phyloP scores from a whole-genome alignment of 1,140 invertebrate genomes.

The Monochamus saltuarius region DNA sequence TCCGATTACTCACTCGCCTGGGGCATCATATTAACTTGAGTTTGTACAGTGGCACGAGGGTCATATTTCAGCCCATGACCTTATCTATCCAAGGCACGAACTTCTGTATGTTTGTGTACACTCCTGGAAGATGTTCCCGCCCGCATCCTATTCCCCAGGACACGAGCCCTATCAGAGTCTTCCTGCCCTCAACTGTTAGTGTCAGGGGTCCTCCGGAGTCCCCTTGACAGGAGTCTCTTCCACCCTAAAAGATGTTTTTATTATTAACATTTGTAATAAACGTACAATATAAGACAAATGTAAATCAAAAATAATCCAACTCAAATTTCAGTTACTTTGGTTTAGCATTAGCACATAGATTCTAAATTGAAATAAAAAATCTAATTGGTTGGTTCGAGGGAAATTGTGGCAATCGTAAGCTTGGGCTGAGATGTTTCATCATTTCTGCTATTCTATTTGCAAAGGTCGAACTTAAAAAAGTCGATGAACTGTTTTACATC shows the following conservation, averaged over 20 bases:
- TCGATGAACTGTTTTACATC: too few relatives aligned
- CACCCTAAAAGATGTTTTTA: slow-evolving; percentile 56
- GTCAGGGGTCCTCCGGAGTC: slow-evolving; percentile 84
- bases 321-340: too few relatives aligned
- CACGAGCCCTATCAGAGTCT: slow-evolving; percentile 82
- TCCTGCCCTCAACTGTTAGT: slow-evolving; percentile 76
- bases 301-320: too few relatives aligned
- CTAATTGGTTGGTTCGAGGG: too few relatives aligned
- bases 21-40: background rate
- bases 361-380: too few relatives aligned
- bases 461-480: too few relatives aligned
- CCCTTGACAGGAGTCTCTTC: slow-evolving; percentile 73
- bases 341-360: too few relatives aligned
- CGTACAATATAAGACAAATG: too few relatives aligned
- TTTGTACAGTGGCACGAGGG: slow-evolving; percentile 27
- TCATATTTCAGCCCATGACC: slow-evolving; percentile 60
- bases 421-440: too few relatives aligned
- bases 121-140: slow-evolving; percentile 83
- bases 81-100: slow-evolving; percentile 91
- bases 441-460: too few relatives aligned
- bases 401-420: too few relatives aligned
- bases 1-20: background rate
- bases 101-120: slow-evolving; percentile 89
- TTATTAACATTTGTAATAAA: too few relatives aligned
- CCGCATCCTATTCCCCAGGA: slow-evolving; percentile 92